Conservation (phyloP, 1,140 invertebrate species). For the Reticulitermes speratus region DNA sequence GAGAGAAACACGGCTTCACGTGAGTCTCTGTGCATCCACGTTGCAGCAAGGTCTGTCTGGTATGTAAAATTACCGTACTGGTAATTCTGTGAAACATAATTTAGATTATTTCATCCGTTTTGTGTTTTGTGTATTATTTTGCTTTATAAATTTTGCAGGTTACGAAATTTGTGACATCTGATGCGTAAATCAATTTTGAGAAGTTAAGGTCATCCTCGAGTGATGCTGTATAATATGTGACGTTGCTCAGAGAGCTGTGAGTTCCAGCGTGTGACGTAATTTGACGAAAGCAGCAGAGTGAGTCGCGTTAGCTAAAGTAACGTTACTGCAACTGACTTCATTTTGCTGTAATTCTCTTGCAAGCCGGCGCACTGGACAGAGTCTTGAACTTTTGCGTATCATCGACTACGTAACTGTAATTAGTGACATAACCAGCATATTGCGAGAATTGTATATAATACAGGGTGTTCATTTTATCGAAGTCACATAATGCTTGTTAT, state of each 20-base stretch:
- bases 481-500: no score
- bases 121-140: neutral
- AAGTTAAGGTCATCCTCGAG: neutral
- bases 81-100: neutral
- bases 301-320: no score
- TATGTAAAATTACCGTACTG: neutral
- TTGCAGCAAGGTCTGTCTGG: neutral
- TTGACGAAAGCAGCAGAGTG: neutral
- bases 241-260: neutral
- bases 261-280: neutral
- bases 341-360: no score
- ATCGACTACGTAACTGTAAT: no score
- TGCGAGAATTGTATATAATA: no score
- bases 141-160: neutral
- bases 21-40: neutral
- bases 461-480: no score
- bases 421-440: no score
- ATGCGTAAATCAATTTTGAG: neutral
- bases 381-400: no score
- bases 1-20: neutral
- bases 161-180: neutral
- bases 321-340: no score
- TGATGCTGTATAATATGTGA: neutral
- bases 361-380: no score
- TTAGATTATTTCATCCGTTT: neutral